Evolutionary conservation across 2,888 invertebrate genomes (phyloP), one percentile per base, ranked within the genome.

Genomic region (Cheilosia scutellata): DNA sequence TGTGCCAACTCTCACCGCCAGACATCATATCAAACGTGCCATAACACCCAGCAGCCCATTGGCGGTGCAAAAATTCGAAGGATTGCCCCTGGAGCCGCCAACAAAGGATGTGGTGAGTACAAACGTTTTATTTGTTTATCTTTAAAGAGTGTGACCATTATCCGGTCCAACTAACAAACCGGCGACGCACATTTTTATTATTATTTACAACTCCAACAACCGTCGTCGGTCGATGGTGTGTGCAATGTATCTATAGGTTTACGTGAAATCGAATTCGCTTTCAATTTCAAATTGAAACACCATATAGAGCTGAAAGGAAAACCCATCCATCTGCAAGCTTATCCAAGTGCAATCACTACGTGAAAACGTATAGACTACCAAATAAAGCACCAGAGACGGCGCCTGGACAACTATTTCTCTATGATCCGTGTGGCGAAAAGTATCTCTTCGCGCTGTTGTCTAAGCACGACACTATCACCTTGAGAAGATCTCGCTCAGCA

Each of bases 31-130:
- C 47, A 78, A 83, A 49, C 83, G 83, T 83, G 78, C 83, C 76
- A 79, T 66, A 60, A 70, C 62, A 27, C 78, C 83, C 75, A 60
- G 65, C 25, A 87, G 74, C 58, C 79, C 86, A 58, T 68, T 88
- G 42, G 88, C 88, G 29, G 88, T 89, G 62, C 84, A 88, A 79
- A 87, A 88, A 82, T 89, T 84, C 74, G 72, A 89, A 80, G 88
- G 88, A 80, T 77, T 89, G 55, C 74, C 87, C 40, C 74, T 89
- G 57, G 89, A 89, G 47, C 88, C 88, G 49, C 84, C 87, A 33
- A 88, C 82, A 74, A 88, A 87, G 76, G 87, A 89, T 87, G 42
- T 89, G 87, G 89, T 89, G 78, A 89, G 89, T 88, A 63, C 47
- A 31, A 4, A 16, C n/a, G 72, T n/a, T 62, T 29, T 0, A 5